Conservation (phyloP, 2,797 vertebrate species). For the Melanotaenia maccullochi region DNA sequence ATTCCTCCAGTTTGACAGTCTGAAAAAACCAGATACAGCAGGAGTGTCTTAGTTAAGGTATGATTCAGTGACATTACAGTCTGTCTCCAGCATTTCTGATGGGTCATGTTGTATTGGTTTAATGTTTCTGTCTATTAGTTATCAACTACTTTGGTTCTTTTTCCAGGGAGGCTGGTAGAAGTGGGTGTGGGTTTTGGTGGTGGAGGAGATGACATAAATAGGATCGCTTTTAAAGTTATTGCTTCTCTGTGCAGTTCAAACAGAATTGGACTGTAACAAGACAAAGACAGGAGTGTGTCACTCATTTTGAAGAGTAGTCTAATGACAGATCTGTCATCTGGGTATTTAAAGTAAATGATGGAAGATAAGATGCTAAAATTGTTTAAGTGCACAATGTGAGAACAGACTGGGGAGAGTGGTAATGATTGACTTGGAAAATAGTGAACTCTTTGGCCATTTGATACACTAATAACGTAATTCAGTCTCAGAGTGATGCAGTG, state of each 20-base stretch:
- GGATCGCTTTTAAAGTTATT: conserved; percentile 2
- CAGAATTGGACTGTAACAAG: conserved; percentile 4
- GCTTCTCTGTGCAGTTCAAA: conserved; percentile 1
- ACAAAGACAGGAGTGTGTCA: neutral
- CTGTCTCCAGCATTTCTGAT: conserved; percentile 28
- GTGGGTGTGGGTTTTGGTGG: conserved; percentile 6
- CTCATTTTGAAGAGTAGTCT: conserved; percentile 13
- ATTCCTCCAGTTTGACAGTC: conserved; percentile 36
- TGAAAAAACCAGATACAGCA: conserved; percentile 41
- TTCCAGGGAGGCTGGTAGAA: conserved; percentile 17
- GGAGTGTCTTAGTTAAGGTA: conserved; percentile 37
- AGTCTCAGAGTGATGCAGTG: conserved; percentile 36
- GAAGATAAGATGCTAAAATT: conserved; percentile 20
- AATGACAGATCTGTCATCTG: conserved; percentile 11
- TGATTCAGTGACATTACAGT: conserved; percentile 17
- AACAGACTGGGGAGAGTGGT: conserved; percentile 28
- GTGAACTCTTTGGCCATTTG: conserved; percentile 24
- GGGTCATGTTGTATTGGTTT: conserved; percentile 6
- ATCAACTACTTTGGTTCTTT: conserved; percentile 2
- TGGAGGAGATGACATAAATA: conserved; percentile 6
- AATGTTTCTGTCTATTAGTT: conserved; percentile 1
- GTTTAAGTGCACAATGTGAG: conserved; percentile 18
- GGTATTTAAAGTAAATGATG: conserved; percentile 29
- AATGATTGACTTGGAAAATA: conserved; percentile 35
- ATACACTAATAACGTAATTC: conserved; percentile 36